A percentile compares a stretch with the other conserved stretches of the same genome.
Conservation (phyloP, 2,797 vertebrate species). For the Poecilia gillii region DNA sequence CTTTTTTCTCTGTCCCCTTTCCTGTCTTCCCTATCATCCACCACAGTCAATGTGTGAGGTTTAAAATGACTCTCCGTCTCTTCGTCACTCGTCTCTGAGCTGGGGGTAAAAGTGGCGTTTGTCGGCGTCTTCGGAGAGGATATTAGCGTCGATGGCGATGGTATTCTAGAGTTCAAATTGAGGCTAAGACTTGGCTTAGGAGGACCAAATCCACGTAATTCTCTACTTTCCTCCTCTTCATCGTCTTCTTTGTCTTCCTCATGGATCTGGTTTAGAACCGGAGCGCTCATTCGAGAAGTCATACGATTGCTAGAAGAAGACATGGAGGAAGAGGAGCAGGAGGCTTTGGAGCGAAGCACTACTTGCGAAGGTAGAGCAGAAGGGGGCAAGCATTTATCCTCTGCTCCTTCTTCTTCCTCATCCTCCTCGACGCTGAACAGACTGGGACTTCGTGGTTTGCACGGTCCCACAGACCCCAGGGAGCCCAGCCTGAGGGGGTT, state of each 20-base stretch:
- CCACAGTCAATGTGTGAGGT: slow-evolving; percentile 71
- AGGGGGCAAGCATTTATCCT: slow-evolving; percentile 71
- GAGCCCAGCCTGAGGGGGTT: slow-evolving; percentile 70
- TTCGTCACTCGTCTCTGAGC: slow-evolving; percentile 90
- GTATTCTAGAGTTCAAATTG: slow-evolving; percentile 85
- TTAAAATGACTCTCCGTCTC: slow-evolving; percentile 86
- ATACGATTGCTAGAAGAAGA: slow-evolving; percentile 87
- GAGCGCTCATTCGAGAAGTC: slow-evolving; percentile 93
- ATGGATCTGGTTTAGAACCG: slow-evolving; percentile 97
- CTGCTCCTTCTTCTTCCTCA: slow-evolving; percentile 93
- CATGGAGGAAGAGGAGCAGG: slow-evolving; percentile 68
- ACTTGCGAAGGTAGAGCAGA: slow-evolving; percentile 87
- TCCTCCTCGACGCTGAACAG: slow-evolving; percentile 91
- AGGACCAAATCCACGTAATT: slow-evolving; percentile 62
- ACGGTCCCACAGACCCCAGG: slow-evolving; percentile 54
- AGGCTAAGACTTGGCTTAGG: slow-evolving; percentile 91
- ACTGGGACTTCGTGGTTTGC: slow-evolving; percentile 75
- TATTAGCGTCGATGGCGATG: slow-evolving; percentile 44
- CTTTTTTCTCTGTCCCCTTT: slow-evolving; percentile 51
- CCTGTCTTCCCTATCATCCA: slow-evolving; percentile 74
- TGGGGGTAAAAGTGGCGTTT: slow-evolving; percentile 88
- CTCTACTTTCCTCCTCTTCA: slow-evolving; percentile 62
- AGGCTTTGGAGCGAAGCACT: slow-evolving; percentile 89
- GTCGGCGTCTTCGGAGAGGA: slow-evolving; percentile 80
- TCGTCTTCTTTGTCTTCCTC: slow-evolving; percentile 95